Percentiles rank a stretch among this genome's conserved stretches.
These are phyloP conservation scores for Albula goreensis DNA, from an alignment of 2,113 vertebrate genomes.

Conservation along the genomic window DNA sequence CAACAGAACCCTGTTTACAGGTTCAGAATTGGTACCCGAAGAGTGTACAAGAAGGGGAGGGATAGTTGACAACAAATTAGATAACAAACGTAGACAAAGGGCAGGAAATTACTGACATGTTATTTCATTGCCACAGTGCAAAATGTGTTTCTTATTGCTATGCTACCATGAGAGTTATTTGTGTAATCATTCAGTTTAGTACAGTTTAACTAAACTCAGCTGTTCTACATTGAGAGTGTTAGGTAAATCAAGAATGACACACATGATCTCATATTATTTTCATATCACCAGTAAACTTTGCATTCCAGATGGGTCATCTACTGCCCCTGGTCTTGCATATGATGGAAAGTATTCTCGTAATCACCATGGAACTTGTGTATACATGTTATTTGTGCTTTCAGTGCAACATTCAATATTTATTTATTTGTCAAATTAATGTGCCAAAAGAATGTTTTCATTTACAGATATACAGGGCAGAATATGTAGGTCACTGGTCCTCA, in stretches of 20 bases:
- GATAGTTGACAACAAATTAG: not conserved
- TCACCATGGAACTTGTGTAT: not conserved
- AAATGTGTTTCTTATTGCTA: not conserved
- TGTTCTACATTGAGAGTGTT: not conserved
- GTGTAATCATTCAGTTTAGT: too few relatives aligned
- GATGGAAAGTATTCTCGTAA: not conserved
- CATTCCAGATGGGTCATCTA: not conserved
- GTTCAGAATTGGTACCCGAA: not conserved
- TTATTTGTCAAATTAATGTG: not conserved
- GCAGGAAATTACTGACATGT: not conserved
- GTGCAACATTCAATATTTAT: not conserved
- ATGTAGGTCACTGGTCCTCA: not conserved
- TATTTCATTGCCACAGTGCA: not conserved
- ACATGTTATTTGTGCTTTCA: not conserved
- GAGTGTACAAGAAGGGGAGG: not conserved
- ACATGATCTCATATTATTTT: not conserved
- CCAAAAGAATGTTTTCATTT: not conserved
- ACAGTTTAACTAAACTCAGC: not conserved
- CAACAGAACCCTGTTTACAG: not conserved
- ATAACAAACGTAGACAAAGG: not conserved
- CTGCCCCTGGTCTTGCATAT: not conserved
- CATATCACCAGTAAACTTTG: not conserved
- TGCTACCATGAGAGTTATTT: too few relatives aligned
- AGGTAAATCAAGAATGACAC: not conserved
- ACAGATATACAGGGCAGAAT: not conserved